Percentiles rank a stretch among this genome's conserved stretches.
Conservation (phyloP, 92 coral and sea anemone species). For the Heliopora coerulea region DNA sequence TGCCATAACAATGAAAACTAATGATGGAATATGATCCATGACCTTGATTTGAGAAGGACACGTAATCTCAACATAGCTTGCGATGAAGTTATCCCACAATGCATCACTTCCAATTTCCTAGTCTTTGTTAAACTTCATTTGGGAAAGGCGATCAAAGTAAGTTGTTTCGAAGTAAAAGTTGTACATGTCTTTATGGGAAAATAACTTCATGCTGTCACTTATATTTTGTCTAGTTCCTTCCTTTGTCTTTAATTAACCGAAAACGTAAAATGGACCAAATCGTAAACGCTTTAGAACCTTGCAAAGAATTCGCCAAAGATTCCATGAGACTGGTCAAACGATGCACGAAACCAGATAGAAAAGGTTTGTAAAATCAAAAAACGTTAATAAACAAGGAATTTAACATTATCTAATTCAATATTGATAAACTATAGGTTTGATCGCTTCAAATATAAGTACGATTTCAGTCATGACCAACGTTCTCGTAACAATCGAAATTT, state of each 20-base stretch:
- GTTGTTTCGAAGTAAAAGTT: neutral
- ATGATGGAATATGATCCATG: too few species aligned
- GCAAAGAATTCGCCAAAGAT: conserved; percentile 98
- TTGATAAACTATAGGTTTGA: too few species aligned
- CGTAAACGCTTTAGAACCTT: conserved; percentile 84
- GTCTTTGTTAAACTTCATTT: neutral
- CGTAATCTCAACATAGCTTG: conserved; percentile 41
- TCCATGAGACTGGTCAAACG: conserved; percentile 96
- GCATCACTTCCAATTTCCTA: conserved; percentile 37
- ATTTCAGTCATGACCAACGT: too few species aligned
- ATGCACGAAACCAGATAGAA: conserved; percentile 98
- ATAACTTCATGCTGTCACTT: neutral
- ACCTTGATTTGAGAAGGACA: conserved; percentile 13
- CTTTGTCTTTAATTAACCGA: neutral
- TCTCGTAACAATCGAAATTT: too few species aligned
- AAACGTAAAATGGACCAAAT: conserved; percentile 84
- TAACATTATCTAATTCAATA: too few species aligned
- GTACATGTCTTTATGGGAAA: neutral
- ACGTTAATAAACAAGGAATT: neutral
- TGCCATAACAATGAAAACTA: too few species aligned
- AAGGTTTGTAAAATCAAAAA: conserved; percentile 56
- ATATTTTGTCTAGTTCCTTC: neutral
- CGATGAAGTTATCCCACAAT: conserved; percentile 69
- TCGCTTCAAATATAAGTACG: neutral
- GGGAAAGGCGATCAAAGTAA: conserved; percentile 9